Conservation (phyloP, 2,888 invertebrate species). For the Athalia rosae region DNA sequence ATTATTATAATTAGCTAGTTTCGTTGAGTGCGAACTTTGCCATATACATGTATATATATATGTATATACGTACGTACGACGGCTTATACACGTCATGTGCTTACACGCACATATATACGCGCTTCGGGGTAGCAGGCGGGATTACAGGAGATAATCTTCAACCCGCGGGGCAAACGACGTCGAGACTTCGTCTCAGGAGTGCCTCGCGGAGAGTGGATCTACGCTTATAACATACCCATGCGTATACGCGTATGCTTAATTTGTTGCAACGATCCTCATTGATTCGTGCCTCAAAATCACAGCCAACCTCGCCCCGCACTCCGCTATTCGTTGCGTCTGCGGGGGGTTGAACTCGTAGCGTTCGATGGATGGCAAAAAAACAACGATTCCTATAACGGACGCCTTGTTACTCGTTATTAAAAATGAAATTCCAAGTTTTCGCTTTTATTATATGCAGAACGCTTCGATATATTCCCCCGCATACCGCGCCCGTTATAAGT, state of each 20-base stretch:
- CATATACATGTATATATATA: constrained; percentile 15
- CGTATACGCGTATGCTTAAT: constrained; percentile 63
- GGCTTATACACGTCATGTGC: not conserved
- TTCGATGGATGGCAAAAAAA: too few relatives aligned
- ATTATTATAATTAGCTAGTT: constrained; percentile 72
- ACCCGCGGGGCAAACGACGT: constrained; percentile 26
- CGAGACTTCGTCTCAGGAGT: constrained; percentile 36
- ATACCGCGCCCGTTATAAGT: too few relatives aligned
- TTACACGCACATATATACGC: not conserved
- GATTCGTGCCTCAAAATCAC: constrained; percentile 64
- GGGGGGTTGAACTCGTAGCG: too few relatives aligned
- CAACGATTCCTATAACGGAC: too few relatives aligned
- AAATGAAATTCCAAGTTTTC: too few relatives aligned
- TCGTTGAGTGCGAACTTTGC: constrained; percentile 53
- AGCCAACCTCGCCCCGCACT: not conserved
- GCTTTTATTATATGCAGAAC: too few relatives aligned
- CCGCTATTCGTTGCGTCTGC: too few relatives aligned
- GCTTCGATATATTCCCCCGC: too few relatives aligned
- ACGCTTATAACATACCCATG: not conserved
- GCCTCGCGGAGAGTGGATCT: not conserved
- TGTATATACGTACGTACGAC: too few relatives aligned
- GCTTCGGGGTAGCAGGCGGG: constrained; percentile 33
- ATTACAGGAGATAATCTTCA: constrained; percentile 44
- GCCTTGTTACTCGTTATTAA: too few relatives aligned
- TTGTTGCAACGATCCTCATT: constrained; percentile 73